phyloP scores from a whole-genome alignment of 2,888 invertebrate species.

The Thumatha senex region DNA sequence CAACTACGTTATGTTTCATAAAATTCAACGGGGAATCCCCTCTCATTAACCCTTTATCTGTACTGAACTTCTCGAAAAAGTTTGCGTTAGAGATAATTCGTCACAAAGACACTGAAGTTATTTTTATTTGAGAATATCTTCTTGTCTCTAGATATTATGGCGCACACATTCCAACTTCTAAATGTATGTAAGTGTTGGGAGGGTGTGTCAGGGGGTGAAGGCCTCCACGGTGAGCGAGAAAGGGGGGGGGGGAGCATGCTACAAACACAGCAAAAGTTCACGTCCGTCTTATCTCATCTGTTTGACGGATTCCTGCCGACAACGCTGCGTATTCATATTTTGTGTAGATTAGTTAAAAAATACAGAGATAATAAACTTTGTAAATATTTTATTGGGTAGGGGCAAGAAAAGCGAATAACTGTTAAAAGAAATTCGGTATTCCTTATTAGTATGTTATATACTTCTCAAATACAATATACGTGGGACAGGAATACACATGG shows the following conservation, averaged over 20 bases:
- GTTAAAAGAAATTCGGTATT: neutral
- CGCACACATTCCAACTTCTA: constrained; percentile 34
- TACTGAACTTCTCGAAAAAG: neutral
- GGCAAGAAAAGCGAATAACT: too few species aligned
- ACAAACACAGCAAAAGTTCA: constrained; percentile 75
- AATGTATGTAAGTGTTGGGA: constrained; percentile 42
- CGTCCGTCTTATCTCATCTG: constrained; percentile 77
- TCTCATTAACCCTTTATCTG: neutral
- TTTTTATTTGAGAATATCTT: constrained; percentile 29
- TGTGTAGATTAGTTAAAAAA: constrained; percentile 48
- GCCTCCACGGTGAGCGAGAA: constrained; percentile 14
- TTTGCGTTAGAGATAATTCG: neutral
- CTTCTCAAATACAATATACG: neutral
- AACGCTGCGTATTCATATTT: constrained; percentile 78
- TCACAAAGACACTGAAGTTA: constrained; percentile 10
- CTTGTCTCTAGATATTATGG: constrained; percentile 32
- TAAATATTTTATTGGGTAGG: neutral
- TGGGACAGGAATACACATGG: too few species aligned
- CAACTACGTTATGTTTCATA: too few species aligned
- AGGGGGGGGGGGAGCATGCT: constrained; percentile 36
- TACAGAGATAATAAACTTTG: constrained; percentile 38
- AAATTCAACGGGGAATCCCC: too few species aligned
- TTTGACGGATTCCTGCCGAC: constrained; percentile 79
- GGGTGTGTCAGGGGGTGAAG: constrained; percentile 18
- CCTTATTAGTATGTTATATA: neutral